These are phyloP conservation scores for Clavelina lepadiformis DNA, from an alignment of 23 tunicate genomes.

Conservation along the genomic window DNA sequence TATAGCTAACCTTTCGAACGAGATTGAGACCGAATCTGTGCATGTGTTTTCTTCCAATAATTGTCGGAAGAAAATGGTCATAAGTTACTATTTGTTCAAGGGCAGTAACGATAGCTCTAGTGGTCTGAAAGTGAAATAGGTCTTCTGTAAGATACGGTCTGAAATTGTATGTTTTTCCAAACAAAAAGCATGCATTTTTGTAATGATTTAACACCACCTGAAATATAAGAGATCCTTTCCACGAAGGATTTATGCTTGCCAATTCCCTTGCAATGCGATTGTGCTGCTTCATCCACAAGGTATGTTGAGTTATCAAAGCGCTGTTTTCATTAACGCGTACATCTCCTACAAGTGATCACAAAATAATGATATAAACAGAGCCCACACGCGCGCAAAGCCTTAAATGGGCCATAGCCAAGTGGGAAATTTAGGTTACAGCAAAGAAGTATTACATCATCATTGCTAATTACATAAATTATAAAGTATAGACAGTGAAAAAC, in stretches of 20 bases:
- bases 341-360: slow-evolving; percentile 41
- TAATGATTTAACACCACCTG: slow-evolving; percentile 1
- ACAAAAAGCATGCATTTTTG: background rate
- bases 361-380: too few relatives aligned
- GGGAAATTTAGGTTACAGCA: too few relatives aligned
- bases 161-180: too few relatives aligned
- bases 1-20: slow-evolving; percentile 14
- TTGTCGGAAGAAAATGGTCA: slow-evolving; percentile 62
- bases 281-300: slow-evolving; percentile 62
- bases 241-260: slow-evolving; percentile 37
- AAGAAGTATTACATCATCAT: too few relatives aligned
- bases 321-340: slow-evolving; percentile 67
- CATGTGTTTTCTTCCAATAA: slow-evolving; percentile 55
- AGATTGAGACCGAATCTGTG: slow-evolving; percentile 35
- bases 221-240: slow-evolving; percentile 43
- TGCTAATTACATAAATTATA: too few relatives aligned
- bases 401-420: too few relatives aligned
- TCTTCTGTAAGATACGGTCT: too few relatives aligned
- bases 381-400: background rate
- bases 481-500: too few relatives aligned
- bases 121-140: slow-evolving; percentile 44
- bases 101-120: slow-evolving; percentile 54
- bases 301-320: slow-evolving; percentile 66
- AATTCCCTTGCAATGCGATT: slow-evolving; percentile 47
- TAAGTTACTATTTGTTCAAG: slow-evolving; percentile 62